Evolutionary conservation across 2,888 invertebrate genomes (phyloP), one percentile per base, ranked within the genome.

Genomic region (Pammene fasciana): DNA sequence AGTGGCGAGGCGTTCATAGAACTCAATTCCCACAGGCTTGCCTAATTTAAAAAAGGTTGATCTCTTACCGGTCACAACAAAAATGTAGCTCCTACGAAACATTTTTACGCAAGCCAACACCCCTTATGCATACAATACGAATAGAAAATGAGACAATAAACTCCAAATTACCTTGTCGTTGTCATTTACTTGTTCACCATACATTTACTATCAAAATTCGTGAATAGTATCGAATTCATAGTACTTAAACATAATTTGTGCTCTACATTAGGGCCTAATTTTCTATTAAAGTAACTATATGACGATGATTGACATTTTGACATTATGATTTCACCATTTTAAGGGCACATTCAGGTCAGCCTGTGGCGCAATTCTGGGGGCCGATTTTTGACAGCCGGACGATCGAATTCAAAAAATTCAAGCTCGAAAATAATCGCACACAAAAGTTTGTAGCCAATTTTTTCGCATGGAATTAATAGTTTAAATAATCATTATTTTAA

Each of bases 81-180:
- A 26, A 26, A 26, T 26, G 26, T 26, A 1, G 26, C 26, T 26
- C 26, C 26, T 4, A 4, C 26, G 26, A 26, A 26, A 26, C 1
- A 26, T 26, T 26, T 26, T 26, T 3, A 26, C 4, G 26, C 26
- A 4, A 26, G 26, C 26, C 26, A 26, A 26, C 26, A 26, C 26
- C 26, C 26, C 26, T 26, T 1, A 26, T 26, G 26, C 26, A 26
- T 26, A 26, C 26, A 7, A 3, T 11, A 56, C 26, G n/a, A 56
- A 16, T 11, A 34, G 36, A 11, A 60, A 59, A 26, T 18, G 43
- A 34, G 26, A n/a, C 10, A 59, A 45, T 59, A n/a, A 45, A 26
- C n/a, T 43, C 5, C 13, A 59, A 59, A 36, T 48, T n/a, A n/a
- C n/a, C n/a, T 60, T 60, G 14, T 60, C 46, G 45, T 26, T 60